Evolutionary conservation across 2,797 vertebrate genomes (phyloP).

Genomic region (Macropus fuliginosus): DNA sequence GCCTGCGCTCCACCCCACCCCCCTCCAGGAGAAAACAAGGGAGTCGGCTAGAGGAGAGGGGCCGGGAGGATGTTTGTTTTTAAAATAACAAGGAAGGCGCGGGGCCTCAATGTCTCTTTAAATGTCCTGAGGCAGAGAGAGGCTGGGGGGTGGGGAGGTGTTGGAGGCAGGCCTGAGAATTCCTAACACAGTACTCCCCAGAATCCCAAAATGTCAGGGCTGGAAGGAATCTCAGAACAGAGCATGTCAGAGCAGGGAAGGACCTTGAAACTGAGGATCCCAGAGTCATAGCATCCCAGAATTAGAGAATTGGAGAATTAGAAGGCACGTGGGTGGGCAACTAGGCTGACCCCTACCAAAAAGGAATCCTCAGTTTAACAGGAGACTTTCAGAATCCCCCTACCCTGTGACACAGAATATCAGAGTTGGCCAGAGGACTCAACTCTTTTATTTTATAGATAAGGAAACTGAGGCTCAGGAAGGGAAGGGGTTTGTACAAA

Average conservation of each 20-base stretch:
- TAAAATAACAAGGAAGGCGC: neutral
- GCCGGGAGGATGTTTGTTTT: neutral
- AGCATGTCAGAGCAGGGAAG: neutral
- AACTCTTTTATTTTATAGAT: neutral
- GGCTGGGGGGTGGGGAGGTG: neutral
- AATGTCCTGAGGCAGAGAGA: neutral
- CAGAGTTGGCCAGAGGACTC: neutral
- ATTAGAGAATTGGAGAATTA: neutral
- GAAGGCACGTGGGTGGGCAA: neutral
- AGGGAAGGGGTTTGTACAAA: no score
- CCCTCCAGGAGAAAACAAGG: neutral
- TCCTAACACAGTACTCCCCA: neutral
- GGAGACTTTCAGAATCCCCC: neutral
- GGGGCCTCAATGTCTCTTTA: neutral
- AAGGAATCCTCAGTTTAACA: neutral
- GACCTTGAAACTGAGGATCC: neutral
- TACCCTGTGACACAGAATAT: neutral
- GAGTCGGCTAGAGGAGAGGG: neutral
- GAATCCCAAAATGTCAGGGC: neutral
- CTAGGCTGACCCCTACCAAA: neutral
- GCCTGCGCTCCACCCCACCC: neutral
- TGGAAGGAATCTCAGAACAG: neutral
- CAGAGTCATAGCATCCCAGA: neutral
- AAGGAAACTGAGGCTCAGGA: neutral
- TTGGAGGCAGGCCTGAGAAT: conserved; percentile 1